phyloP scores from a whole-genome alignment of 2,888 invertebrate genomes.

The Pollenia angustigena region DNA sequence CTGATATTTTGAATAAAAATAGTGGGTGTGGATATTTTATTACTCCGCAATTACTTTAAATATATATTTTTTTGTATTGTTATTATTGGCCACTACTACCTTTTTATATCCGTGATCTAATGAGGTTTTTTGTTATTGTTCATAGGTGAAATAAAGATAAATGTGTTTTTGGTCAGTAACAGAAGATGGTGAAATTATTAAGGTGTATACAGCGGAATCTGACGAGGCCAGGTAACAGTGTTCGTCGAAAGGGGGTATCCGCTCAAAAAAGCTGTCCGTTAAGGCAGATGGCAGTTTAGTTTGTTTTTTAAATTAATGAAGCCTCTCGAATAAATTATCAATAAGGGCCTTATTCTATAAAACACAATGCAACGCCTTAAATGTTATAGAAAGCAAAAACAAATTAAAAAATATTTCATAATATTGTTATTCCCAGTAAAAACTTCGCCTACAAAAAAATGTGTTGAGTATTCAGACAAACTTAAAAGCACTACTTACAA shows the following conservation, averaged over 20 bases:
- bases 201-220: neutral
- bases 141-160: constrained; percentile 61
- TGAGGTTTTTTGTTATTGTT: constrained; percentile 39
- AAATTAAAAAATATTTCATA: no score
- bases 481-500: no score
- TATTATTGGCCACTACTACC: constrained; percentile 25
- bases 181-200: neutral
- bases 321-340: no score
- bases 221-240: no score
- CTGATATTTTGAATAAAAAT: constrained; percentile 19
- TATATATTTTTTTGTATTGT: constrained; percentile 18
- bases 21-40: constrained; percentile 58
- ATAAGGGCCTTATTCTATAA: no score
- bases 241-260: neutral
- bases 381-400: no score
- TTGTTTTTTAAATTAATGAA: no score
- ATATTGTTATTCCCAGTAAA: no score
- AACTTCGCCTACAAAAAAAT: no score
- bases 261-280: neutral
- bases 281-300: no score
- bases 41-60: constrained; percentile 54
- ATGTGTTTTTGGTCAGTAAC: constrained; percentile 16
- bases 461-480: no score
- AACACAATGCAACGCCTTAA: no score
- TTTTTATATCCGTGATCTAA: constrained; percentile 42